A percentile compares a stretch with the other conserved stretches of the same genome.
Evolutionary conservation across 2,797 vertebrate species (phyloP).

Genomic region (Cebuella pygmaea): DNA sequence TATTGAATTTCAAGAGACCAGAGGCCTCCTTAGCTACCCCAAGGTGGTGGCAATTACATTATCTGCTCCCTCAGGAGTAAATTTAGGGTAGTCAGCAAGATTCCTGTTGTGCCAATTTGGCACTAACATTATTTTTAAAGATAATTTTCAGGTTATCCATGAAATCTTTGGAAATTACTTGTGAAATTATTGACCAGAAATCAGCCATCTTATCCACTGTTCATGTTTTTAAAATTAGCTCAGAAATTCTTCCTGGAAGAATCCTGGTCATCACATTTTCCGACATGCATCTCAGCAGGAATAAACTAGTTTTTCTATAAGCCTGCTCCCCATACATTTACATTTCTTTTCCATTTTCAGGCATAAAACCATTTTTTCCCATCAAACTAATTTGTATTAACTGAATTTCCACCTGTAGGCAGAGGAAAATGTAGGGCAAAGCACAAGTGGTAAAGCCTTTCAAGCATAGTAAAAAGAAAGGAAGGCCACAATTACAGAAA

Average conservation of each 20-base stretch:
- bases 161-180: neutral
- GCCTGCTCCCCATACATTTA: neutral
- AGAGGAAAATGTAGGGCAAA: neutral
- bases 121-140: neutral
- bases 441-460: neutral
- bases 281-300: neutral
- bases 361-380: neutral
- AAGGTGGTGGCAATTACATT: neutral
- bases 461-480: neutral
- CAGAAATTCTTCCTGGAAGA: conserved; percentile 9
- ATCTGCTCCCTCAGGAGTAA: neutral
- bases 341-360: conserved; percentile 45
- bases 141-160: neutral
- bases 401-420: conserved; percentile 39
- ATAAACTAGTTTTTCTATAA: conserved; percentile 22
- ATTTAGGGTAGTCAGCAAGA: neutral
- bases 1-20: neutral
- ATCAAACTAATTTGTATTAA: conserved; percentile 44
- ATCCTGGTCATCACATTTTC: conserved; percentile 31
- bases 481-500: neutral
- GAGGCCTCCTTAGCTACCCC: neutral
- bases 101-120: neutral
- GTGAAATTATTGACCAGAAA: conserved; percentile 38
- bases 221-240: conserved; percentile 10
- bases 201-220: neutral